phyloP scores from a whole-genome alignment of 1,140 invertebrate genomes.

The Hyphantria cunea region DNA sequence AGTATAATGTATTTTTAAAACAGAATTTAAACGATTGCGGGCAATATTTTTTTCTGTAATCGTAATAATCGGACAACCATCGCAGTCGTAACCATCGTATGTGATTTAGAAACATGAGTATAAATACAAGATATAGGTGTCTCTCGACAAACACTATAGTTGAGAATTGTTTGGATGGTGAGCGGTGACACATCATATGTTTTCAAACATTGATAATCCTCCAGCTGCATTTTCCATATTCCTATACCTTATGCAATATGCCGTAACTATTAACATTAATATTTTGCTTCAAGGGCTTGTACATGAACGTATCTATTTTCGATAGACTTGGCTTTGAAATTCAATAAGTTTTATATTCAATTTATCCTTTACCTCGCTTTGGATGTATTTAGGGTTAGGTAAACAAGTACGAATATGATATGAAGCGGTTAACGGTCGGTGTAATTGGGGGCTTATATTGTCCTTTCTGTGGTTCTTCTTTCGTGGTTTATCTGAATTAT shows the following conservation, averaged over 20 bases:
- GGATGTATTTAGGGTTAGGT: no score
- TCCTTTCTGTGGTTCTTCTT: no score
- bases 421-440: no score
- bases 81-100: slow-evolving; percentile 28
- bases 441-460: no score
- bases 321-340: no score
- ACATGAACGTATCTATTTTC: no score
- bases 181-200: slow-evolving; percentile 10
- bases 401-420: no score
- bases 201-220: not conserved
- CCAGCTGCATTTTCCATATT: not conserved
- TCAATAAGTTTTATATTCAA: not conserved
- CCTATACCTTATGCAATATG: not conserved
- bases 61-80: slow-evolving; percentile 50
- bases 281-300: not conserved
- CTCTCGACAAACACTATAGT: slow-evolving; percentile 3
- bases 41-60: slow-evolving; percentile 54
- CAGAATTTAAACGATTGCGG: slow-evolving; percentile 47
- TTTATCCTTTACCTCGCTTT: not conserved
- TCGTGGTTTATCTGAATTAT: no score
- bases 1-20: slow-evolving; percentile 56
- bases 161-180: not conserved
- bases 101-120: slow-evolving; percentile 23
- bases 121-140: slow-evolving; percentile 12
- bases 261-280: not conserved